Evolutionary conservation across 2,797 vertebrate species (phyloP).

Genomic region (Trachops cirrhosus): DNA sequence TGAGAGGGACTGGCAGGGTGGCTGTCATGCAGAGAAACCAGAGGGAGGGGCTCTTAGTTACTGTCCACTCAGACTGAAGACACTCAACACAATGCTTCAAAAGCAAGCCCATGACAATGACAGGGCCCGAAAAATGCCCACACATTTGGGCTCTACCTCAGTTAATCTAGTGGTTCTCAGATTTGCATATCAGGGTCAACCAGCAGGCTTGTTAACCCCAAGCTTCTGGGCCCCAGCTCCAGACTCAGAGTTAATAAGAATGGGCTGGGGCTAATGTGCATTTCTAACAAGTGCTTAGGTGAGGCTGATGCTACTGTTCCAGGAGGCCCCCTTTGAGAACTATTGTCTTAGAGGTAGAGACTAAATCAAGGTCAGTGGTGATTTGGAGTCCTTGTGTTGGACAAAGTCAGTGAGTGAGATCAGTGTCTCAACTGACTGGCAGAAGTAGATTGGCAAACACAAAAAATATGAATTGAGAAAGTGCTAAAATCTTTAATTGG

Average conservation of each 20-base stretch:
- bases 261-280: not conserved
- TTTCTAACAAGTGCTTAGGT: not conserved
- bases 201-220: not conserved
- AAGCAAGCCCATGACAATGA: not conserved
- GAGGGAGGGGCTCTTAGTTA: not conserved
- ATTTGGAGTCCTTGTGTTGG: not conserved
- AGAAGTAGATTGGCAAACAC: conserved; percentile 33
- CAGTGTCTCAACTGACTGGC: not conserved
- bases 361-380: not conserved
- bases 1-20: not conserved
- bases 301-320: not conserved
- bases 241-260: not conserved
- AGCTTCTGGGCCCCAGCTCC: not conserved
- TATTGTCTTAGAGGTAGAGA: not conserved
- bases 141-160: not conserved
- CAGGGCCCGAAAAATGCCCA: too few species aligned
- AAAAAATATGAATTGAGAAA: not conserved
- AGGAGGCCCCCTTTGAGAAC: not conserved
- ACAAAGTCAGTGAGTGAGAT: conserved; percentile 16
- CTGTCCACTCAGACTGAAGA: not conserved
- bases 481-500: conserved; percentile 47
- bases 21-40: not conserved
- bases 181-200: not conserved
- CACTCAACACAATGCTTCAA: not conserved
- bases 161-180: not conserved